Percentiles rank a stretch among this genome's conserved stretches.
Conservation (phyloP, 2,113 vertebrate species). For the Trogon surrucura region DNA sequence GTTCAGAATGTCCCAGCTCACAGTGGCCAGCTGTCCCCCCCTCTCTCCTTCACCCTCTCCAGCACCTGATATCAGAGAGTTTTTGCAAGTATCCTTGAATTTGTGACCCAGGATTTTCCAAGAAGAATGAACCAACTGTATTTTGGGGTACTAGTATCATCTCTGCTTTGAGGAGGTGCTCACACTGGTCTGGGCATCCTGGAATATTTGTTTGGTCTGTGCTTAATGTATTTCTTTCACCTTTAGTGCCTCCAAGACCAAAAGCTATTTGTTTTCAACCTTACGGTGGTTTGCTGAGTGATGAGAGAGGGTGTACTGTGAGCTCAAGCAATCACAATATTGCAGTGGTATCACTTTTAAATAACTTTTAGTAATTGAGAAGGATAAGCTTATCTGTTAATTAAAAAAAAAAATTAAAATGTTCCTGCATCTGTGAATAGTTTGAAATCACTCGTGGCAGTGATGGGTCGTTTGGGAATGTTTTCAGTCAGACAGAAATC, state of each 20-base stretch:
- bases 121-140: background rate
- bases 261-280: background rate
- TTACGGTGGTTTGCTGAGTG: background rate
- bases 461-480: background rate
- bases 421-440: background rate
- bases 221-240: background rate
- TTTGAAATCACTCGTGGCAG: background rate
- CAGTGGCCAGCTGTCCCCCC: rapidly evolving
- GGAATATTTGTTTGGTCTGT: background rate
- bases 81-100: background rate
- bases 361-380: background rate
- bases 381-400: background rate
- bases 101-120: background rate
- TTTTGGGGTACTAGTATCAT: no score
- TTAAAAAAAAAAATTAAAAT: background rate
- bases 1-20: background rate
- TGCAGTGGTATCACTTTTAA: background rate
- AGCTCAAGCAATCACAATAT: background rate
- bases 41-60: background rate
- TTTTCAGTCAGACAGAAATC: background rate
- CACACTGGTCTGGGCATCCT: background rate
- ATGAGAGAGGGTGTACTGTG: background rate
- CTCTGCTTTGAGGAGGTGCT: background rate
- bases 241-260: background rate
- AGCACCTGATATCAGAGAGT: background rate